Base-by-base conservation (phyloP, 2,888 invertebrate genomes). In the Tinea trinotella region DNA sequence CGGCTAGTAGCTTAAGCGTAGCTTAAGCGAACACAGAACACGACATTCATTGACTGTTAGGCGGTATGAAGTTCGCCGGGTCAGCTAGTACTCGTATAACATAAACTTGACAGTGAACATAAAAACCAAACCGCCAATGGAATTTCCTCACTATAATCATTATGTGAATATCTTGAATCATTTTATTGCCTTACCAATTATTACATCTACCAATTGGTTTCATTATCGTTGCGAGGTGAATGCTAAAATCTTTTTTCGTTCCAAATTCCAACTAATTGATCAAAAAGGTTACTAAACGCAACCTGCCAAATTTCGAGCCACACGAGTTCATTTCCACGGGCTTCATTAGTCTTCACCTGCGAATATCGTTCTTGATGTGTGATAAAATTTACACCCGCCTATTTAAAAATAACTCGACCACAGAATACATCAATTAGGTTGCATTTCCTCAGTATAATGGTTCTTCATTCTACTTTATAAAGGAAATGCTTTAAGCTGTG, bases 271-370 rank as follows among this genome's bases (percentile, higher is more conserved):
- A 46, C 46, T 46, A 46, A 46, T 46, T 46, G 46, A 17, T 46
- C 46, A 46, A 46, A 46, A 46, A 46, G 19, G 40, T 40, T 2
- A 7, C 40, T 40, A 7, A n/a, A 1, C 18, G 19, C 17, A 48
- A 12, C 5, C 17, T 48, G 50, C 50, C 22, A 50, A 22, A 22
- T 50, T 7, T 24, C 24, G 6, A n/a, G 10, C 18, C n/a, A 24
- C 24, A 12, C 50, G 20, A 24, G 7, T 10, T 24, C 15, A 24
- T 24, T 24, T 50, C 19, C 46, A 19, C 50, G n/a, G 24, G 24
- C 50, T 22, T 50, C 50, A 50, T 50, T 50, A 50, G 50, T 4
- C 50, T 13, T 50, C 50, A 50, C 50, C 50, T 50, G 50, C 50
- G 50, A 50, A 24, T 50, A 50, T 50, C 22, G 46, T 46, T 24